A percentile compares a stretch with the other conserved stretches of the same genome.
These are phyloP conservation scores for Mylabris phalerata DNA, from an alignment of 1,140 invertebrate genomes.

Conservation along the genomic window DNA sequence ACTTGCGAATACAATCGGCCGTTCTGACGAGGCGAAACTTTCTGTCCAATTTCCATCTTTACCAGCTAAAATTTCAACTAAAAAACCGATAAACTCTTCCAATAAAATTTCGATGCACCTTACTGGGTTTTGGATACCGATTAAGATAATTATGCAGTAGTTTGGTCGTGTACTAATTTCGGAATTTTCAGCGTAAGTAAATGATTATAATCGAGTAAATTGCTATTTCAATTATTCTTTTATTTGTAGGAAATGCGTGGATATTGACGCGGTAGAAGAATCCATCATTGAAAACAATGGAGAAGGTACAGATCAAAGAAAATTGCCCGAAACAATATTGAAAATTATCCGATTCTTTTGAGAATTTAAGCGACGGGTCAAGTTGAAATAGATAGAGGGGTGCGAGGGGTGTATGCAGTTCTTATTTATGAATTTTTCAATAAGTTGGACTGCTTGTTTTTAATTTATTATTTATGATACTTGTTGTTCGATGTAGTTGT, in stretches of 20 bases:
- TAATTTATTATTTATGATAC: background rate
- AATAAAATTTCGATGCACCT: conserved; percentile 46
- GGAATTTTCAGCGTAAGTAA: conserved; percentile 54
- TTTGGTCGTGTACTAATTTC: conserved; percentile 67
- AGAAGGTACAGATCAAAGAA: conserved; percentile 58
- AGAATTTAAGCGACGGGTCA: background rate
- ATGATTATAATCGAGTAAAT: conserved; percentile 8
- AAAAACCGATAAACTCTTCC: background rate
- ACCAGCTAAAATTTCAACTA: conserved; percentile 42
- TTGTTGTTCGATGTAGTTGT: background rate
- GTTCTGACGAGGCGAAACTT: conserved; percentile 50
- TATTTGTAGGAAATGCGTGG: conserved; percentile 58
- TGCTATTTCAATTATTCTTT: conserved; percentile 9
- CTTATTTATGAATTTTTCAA: background rate
- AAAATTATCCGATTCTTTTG: background rate
- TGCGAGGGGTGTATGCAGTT: too few species aligned
- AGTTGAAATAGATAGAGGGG: too few species aligned
- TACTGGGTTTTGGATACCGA: conserved; percentile 75
- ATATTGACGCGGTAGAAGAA: conserved; percentile 54
- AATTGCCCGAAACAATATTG: conserved; percentile 47
- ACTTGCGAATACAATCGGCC: conserved; percentile 45
- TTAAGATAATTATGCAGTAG: conserved; percentile 64
- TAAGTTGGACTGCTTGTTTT: background rate
- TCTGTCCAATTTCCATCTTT: conserved; percentile 54
- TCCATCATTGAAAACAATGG: conserved; percentile 49